phyloP scores from a whole-genome alignment of 2,797 vertebrate species.

The Muscicapa comitata region DNA sequence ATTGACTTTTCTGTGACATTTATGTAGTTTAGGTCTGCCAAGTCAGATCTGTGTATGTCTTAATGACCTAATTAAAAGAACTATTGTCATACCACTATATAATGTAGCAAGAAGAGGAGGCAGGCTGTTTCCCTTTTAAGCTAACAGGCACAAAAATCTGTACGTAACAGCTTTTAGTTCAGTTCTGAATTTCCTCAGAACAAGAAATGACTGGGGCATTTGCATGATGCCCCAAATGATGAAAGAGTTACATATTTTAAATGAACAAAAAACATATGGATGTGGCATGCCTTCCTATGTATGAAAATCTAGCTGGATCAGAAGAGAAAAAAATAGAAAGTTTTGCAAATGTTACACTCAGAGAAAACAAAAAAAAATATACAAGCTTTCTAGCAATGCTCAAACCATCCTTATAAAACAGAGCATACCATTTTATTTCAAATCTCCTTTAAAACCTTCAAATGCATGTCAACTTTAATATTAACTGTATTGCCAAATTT shows the following conservation, averaged over 20 bases:
- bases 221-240: neutral
- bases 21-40: neutral
- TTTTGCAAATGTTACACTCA: neutral
- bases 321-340: neutral
- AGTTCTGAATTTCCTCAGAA: neutral
- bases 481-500: neutral
- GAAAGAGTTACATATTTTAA: neutral
- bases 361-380: neutral
- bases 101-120: neutral
- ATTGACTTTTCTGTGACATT: neutral
- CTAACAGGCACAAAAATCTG: neutral
- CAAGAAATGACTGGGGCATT: neutral
- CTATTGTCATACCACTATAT: neutral
- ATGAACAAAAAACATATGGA: neutral
- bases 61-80: neutral
- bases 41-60: neutral
- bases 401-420: neutral
- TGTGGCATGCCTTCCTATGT: neutral
- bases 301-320: neutral
- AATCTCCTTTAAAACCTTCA: neutral
- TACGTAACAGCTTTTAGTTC: neutral
- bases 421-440: neutral
- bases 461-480: neutral
- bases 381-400: neutral
- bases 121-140: neutral